Evolutionary conservation across 2,113 vertebrate species (phyloP).

Genomic region (Morone chrysops): DNA sequence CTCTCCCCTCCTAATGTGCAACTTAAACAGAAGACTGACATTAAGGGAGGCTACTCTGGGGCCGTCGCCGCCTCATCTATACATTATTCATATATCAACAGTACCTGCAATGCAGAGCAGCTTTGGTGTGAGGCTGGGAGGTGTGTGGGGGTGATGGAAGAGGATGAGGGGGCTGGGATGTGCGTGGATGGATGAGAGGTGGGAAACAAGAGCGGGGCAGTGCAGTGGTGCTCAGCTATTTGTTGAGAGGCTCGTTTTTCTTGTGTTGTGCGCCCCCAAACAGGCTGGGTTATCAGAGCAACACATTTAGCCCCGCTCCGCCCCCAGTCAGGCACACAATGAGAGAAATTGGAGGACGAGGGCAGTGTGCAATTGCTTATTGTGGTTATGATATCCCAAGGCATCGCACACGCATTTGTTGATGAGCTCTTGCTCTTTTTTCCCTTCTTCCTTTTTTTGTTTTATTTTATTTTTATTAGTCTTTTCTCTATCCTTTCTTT

Average conservation of each 20-base stretch:
- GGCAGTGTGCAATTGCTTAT: constrained; percentile 37
- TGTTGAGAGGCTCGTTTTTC: constrained; percentile 76
- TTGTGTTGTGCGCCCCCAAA: constrained; percentile 50
- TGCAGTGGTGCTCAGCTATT: constrained; percentile 71
- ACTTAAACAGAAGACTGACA: constrained; percentile 19
- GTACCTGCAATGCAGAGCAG: constrained; percentile 77
- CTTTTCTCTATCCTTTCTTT: neutral
- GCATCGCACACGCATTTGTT: constrained; percentile 25
- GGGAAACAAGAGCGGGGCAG: constrained; percentile 54
- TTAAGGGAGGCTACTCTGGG: constrained; percentile 37
- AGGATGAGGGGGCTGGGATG: constrained; percentile 19
- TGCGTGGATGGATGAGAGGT: constrained; percentile 60
- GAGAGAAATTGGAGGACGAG: constrained; percentile 20
- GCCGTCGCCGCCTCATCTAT: constrained; percentile 41
- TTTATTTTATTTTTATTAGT: neutral
- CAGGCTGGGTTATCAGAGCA: constrained; percentile 72
- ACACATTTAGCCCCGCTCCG: constrained; percentile 43
- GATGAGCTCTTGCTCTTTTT: constrained; percentile 40
- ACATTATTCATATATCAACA: constrained; percentile 79
- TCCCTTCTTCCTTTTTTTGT: neutral
- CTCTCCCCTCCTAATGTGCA: neutral
- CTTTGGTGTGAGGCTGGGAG: constrained; percentile 38
- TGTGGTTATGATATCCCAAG: constrained; percentile 63
- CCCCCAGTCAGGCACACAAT: constrained; percentile 31
- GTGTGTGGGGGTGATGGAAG: neutral